These are phyloP conservation scores for Apodemus agrarius DNA, from an alignment of 2,797 vertebrate species.

Conservation along the genomic window DNA sequence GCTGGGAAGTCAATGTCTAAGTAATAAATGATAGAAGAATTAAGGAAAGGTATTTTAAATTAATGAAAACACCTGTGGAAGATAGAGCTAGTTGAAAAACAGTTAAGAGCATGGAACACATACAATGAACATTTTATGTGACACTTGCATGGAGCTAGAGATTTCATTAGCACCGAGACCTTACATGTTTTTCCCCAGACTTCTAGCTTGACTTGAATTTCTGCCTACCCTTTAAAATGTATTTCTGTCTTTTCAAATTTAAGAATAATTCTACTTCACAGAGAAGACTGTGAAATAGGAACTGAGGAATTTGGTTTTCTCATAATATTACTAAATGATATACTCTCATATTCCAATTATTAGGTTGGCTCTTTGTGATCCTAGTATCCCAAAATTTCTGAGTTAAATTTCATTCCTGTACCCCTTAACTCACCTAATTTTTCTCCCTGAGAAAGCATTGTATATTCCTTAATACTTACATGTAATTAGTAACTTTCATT, in stretches of 20 bases:
- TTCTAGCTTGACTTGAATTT: conserved; percentile 47
- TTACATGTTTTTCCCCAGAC: not conserved
- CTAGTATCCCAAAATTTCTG: not conserved
- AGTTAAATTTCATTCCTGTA: not conserved
- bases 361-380: not conserved
- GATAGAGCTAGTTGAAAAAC: not conserved
- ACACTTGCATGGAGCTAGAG: not conserved
- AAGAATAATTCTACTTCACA: conserved; percentile 39
- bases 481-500: not conserved
- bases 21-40: conserved; percentile 12
- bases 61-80: conserved; percentile 4
- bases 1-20: conserved; percentile 43
- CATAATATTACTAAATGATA: not conserved
- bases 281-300: not conserved
- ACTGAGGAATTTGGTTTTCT: conserved; percentile 34
- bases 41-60: not conserved
- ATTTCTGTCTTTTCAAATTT: not conserved
- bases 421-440: not conserved
- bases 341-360: not conserved
- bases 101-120: not conserved
- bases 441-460: not conserved
- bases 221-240: conserved; percentile 42
- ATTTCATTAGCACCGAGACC: conserved; percentile 17
- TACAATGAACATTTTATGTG: not conserved
- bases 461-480: not conserved